Base-by-base conservation (phyloP, 2,888 invertebrate species). In the Drepana falcataria region DNA sequence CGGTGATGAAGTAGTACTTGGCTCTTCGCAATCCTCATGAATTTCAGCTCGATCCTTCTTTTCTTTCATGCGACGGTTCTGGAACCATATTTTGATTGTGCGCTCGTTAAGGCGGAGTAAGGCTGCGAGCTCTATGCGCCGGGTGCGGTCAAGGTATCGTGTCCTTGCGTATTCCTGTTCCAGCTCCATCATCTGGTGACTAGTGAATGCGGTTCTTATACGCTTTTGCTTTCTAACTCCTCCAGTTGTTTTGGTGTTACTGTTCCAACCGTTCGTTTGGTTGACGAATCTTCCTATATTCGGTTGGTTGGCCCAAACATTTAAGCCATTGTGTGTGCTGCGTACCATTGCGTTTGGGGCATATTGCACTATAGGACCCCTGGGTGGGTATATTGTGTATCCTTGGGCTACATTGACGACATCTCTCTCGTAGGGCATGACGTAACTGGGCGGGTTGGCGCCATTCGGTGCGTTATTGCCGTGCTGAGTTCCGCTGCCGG, bases 11-110 rank as follows among this genome's bases (percentile, higher is more conserved):
- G 77, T 77, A 5, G 77, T 81, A 35, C 69, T 78, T 0, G 75
- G 68, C 44, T 81, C 83, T 58, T 83, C 81, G 0, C 65, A 67
- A 35, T 80, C 79, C 54, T 83, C 82, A 1, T 72, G 54, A 56
- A 65, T 66, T 54, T 85, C 86, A 2, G 75, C 68, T 47, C 84
- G 84, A 58, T 93, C 93, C 69, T 94, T 95, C 74, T 95, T 95
- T 68, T 87, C 91, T 61, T 95, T 95, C 96, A 96, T 96, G 0
- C 96, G 85, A 0, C 95, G 89, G 74, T 96, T 96, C 72, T 96
- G 96, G 75, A 96, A 96, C 96, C 96, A 96, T 47, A 96, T 95
- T 77, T 96, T 96, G 51, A 96, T 95, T 0, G 80, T 83, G 1
- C 83, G 74, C 56, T 87, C 85, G 52, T 81, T 81, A 33, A 86